phyloP scores from a whole-genome alignment of 2,113 vertebrate species.

The Hymenochirus boettgeri region DNA sequence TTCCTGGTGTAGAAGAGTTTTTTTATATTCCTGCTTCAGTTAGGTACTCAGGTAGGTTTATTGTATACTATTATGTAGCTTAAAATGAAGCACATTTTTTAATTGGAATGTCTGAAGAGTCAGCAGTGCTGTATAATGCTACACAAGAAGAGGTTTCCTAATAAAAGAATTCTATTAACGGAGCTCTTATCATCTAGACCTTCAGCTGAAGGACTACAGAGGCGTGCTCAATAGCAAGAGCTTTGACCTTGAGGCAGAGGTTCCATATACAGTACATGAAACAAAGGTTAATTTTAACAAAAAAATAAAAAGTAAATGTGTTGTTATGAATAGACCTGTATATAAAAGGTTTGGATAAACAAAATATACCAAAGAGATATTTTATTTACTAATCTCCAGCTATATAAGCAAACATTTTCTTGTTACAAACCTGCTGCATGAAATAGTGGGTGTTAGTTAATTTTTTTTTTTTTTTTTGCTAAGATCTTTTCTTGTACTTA shows the following conservation, averaged over 20 bases:
- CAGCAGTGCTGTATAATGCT: constrained; percentile 68
- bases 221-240: constrained; percentile 61
- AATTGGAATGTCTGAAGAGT: constrained; percentile 51
- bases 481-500: no score
- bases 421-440: background rate
- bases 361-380: constrained; percentile 12
- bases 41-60: constrained; percentile 54
- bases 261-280: constrained; percentile 48
- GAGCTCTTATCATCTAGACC: constrained; percentile 76
- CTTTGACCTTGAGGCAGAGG: constrained; percentile 71
- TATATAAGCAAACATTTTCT: background rate
- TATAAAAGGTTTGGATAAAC: constrained; percentile 27
- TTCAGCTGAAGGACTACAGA: constrained; percentile 77
- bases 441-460: background rate
- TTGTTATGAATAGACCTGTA: constrained; percentile 57
- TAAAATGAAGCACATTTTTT: constrained; percentile 26
- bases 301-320: constrained; percentile 42
- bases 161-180: constrained; percentile 79
- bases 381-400: background rate
- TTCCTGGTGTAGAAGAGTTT: constrained; percentile 15
- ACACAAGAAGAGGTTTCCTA: constrained; percentile 64
- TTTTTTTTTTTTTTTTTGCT: no score
- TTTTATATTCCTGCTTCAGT: constrained; percentile 50
- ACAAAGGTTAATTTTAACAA: constrained; percentile 60
- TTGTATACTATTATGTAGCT: constrained; percentile 28